A percentile compares a stretch with the other conserved stretches of the same genome.
These are phyloP conservation scores for Didymodactylos carnosus DNA, from an alignment of 2,888 invertebrate genomes.

Conservation along the genomic window DNA sequence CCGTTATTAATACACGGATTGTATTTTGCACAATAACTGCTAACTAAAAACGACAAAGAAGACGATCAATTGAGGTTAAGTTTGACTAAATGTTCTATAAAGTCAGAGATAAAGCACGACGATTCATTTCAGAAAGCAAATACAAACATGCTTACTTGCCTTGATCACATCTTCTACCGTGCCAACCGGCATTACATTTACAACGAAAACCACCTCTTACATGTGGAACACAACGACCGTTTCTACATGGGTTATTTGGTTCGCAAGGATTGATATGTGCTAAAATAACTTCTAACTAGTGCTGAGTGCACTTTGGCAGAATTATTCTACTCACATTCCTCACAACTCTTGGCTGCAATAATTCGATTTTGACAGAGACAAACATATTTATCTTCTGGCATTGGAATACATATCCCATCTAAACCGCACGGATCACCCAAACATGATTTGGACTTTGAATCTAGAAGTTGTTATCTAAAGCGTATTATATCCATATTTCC, in stretches of 20 bases:
- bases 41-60: neutral
- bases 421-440: neutral
- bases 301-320: neutral
- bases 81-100: neutral
- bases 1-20: neutral
- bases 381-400: neutral
- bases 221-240: conserved; percentile 7
- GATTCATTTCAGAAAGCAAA: neutral
- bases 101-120: neutral
- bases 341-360: neutral
- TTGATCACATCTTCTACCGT: conserved; percentile 6
- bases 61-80: no score
- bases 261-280: conserved; percentile 6
- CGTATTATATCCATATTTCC: no score
- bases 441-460: neutral
- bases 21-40: neutral
- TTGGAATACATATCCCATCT: neutral
- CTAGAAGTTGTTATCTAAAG: neutral
- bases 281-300: neutral
- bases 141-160: neutral
- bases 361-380: neutral
- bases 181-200: conserved; percentile 7
- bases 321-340: neutral
- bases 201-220: conserved; percentile 1
- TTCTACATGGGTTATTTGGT: conserved; percentile 11